Percentiles rank a stretch among this genome's conserved stretches.
These are phyloP conservation scores for Nebria brevicollis DNA, from an alignment of 2,888 invertebrate genomes.

Conservation along the genomic window DNA sequence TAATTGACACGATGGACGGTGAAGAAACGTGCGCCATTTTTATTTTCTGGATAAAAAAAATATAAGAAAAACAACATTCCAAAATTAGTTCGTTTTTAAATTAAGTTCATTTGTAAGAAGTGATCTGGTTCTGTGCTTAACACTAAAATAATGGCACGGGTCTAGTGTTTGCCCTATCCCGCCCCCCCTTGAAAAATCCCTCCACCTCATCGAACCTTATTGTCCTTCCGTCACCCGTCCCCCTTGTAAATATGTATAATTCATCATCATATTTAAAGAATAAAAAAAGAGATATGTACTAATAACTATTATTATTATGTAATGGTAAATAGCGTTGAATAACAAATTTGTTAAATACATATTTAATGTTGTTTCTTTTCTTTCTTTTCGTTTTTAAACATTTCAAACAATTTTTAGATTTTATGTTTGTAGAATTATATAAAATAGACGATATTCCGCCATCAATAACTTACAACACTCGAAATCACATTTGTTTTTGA, in stretches of 20 bases:
- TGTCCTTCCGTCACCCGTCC: not conserved
- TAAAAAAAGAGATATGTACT: constrained; percentile 31
- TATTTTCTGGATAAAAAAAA: not conserved
- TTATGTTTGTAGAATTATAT: not conserved
- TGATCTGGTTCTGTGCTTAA: constrained; percentile 23
- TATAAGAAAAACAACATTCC: not conserved
- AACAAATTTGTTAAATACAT: constrained; percentile 28
- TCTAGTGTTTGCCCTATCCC: constrained; percentile 29
- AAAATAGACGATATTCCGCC: not conserved
- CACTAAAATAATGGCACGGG: constrained; percentile 37
- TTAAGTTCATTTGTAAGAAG: constrained; percentile 16
- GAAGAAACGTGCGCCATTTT: not conserved
- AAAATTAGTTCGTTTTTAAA: not conserved
- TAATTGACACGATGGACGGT: not conserved
- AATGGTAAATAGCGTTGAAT: constrained; percentile 1
- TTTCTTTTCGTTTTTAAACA: constrained; percentile 15
- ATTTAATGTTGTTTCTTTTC: constrained; percentile 26
- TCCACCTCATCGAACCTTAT: not conserved
- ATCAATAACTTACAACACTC: too few relatives aligned
- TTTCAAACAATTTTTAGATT: constrained; percentile 12
- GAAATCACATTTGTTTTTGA: too few relatives aligned
- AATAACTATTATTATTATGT: constrained; percentile 15
- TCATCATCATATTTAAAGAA: constrained; percentile 40
- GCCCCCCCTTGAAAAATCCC: not conserved
- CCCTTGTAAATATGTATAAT: constrained; percentile 44